A percentile compares a stretch with the other conserved stretches of the same genome.
These are phyloP conservation scores for Gorsachius goisagi DNA, from an alignment of 2,113 vertebrate genomes.

Conservation along the genomic window DNA sequence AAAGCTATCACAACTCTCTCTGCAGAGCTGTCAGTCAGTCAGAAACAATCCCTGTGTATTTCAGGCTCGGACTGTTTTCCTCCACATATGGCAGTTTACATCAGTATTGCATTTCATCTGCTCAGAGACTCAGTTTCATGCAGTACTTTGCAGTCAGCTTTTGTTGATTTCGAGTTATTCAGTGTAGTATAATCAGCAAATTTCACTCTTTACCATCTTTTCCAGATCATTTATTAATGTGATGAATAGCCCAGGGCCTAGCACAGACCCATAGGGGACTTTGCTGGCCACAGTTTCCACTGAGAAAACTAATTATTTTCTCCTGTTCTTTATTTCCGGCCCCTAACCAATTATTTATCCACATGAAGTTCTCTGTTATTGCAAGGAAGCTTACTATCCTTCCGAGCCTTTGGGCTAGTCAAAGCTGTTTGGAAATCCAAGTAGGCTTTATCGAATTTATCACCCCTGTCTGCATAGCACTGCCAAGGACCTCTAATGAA, in stretches of 20 bases:
- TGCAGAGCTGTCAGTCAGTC: background rate
- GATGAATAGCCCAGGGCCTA: background rate
- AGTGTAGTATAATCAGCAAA: background rate
- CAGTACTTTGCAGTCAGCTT: background rate
- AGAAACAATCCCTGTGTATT: background rate
- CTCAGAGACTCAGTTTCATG: background rate
- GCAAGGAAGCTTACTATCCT: background rate
- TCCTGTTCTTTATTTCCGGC: background rate
- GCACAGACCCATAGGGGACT: background rate
- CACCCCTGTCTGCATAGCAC: accelerated
- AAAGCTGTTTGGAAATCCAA: background rate
- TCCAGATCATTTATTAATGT: background rate
- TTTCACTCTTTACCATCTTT: background rate
- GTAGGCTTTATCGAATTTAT: background rate
- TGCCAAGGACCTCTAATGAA: background rate
- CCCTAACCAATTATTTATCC: background rate
- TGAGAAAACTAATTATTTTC: background rate
- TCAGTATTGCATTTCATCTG: background rate
- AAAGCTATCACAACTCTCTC: background rate
- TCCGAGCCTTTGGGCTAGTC: background rate
- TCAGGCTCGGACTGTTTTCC: background rate
- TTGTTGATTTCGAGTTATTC: background rate
- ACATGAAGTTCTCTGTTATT: background rate
- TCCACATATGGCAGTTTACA: background rate
- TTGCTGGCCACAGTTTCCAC: background rate